A percentile compares a stretch with the other conserved stretches of the same genome.
These are phyloP conservation scores for Patella caerulea DNA, from an alignment of 2,888 invertebrate species.

Conservation along the genomic window DNA sequence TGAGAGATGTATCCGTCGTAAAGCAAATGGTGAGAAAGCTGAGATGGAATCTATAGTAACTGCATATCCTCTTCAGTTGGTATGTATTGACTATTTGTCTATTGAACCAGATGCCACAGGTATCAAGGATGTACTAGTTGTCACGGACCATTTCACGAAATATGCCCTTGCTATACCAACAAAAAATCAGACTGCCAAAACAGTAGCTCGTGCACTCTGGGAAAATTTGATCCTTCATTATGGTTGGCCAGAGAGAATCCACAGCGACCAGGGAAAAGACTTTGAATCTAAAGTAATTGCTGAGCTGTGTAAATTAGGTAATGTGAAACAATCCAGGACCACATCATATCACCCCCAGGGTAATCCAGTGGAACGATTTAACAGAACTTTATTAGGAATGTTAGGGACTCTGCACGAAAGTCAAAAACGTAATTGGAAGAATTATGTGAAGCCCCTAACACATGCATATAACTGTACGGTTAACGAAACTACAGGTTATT, in stretches of 20 bases:
- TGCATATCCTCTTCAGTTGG: conserved; percentile 35
- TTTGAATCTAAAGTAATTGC: conserved; percentile 33
- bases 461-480: conserved; percentile 31
- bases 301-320: conserved; percentile 27
- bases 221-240: conserved; percentile 32
- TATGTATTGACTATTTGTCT: conserved; percentile 44
- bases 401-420: conserved; percentile 28
- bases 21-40: background rate
- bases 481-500: conserved; percentile 31
- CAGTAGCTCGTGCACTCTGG: conserved; percentile 25
- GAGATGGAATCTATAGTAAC: conserved; percentile 29
- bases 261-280: conserved; percentile 35
- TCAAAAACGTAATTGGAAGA: conserved; percentile 35
- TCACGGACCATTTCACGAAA: conserved; percentile 25
- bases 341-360: conserved; percentile 39
- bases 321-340: conserved; percentile 32
- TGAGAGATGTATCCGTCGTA: too few relatives aligned
- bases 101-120: conserved; percentile 32
- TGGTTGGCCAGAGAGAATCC: conserved; percentile 33
- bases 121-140: conserved; percentile 14
- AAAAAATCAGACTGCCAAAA: conserved; percentile 34
- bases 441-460: conserved; percentile 24
- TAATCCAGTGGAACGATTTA: conserved; percentile 36
- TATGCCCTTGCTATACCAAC: conserved; percentile 32
- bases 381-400: conserved; percentile 32